Base-by-base conservation (phyloP, 2,797 vertebrate genomes). In the Eutrigla gurnardus region DNA sequence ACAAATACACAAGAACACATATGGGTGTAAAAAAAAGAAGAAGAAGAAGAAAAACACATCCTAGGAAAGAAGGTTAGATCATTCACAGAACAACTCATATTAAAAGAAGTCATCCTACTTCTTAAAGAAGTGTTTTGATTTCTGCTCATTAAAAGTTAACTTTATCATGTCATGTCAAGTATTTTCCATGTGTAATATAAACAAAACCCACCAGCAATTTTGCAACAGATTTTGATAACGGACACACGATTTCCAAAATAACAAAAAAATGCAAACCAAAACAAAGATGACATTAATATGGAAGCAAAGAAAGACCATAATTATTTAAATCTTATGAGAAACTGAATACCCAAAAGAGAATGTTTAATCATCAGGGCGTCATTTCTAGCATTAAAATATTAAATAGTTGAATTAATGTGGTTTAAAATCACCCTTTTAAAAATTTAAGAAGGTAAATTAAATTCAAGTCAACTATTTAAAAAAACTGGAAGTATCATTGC, bases 1-100 rank as follows among this genome's bases (percentile, higher is more conserved):
- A 72, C 7, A 59, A 54, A 80, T 17, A 52, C 39, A 82, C 18
- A 64, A 39, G 52, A 69, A 54, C 60, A 73, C 3, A 66, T 7
- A 1, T 45, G 50, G 13, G 13, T 25, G 25, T 25, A 1, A 1
- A 25, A 25, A 25, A 25, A 25, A 25, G 25, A 25, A 1, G 25
- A 25, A 25, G n/a, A 25, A 43, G 11, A 25, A 47, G 15, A 17
- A 17, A 7, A 59, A 39, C 9, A 43, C 53, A 64, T 55, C 7
- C 13, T n/a, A 0, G 5, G 3, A 63, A 64, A 54, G 62, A 12
- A 61, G 7, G 33, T 3, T 36, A 18, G n/a, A 46, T 8, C 11
- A 65, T 54, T 63, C 43, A 59, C 32, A 65, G 5, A 35, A 64
- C 58, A 68, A 8, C 15, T 7, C 18, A 7, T 1, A 35, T 18